phyloP scores from a whole-genome alignment of 2,888 invertebrate genomes.

The Drosophila villosipedis region DNA sequence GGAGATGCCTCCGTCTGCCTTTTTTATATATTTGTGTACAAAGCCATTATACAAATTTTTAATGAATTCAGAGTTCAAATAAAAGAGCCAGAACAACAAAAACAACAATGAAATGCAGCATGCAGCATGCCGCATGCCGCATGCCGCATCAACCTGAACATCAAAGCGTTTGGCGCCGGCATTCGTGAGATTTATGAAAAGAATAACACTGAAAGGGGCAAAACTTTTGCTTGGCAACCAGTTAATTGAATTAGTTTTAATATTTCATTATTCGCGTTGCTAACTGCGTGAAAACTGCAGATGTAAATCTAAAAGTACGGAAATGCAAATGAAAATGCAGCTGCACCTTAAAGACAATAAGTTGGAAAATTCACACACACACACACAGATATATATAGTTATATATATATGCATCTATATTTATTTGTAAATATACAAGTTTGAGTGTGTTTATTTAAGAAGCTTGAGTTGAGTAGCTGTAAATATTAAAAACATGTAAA shows the following conservation, averaged over 20 bases:
- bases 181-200: slow-evolving; percentile 34
- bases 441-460: not conserved
- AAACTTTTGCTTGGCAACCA: slow-evolving; percentile 1
- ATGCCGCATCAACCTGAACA: slow-evolving; percentile 12
- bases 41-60: not conserved
- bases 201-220: not conserved
- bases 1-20: not conserved
- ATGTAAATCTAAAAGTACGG: not conserved
- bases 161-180: slow-evolving; percentile 22
- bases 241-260: not conserved
- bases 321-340: slow-evolving; percentile 2
- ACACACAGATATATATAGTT: no score
- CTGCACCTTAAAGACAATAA: not conserved
- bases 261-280: not conserved
- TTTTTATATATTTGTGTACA: not conserved
- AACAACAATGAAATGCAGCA: not conserved
- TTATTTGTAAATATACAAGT: not conserved
- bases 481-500: not conserved
- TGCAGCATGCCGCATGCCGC: slow-evolving; percentile 6
- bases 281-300: not conserved
- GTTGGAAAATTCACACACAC: not conserved
- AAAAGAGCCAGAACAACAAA: slow-evolving; percentile 7
- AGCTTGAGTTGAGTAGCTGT: not conserved
- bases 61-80: not conserved
- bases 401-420: not conserved